Conservation (phyloP, 2,113 vertebrate genomes). For the Lipophrys pholis region DNA sequence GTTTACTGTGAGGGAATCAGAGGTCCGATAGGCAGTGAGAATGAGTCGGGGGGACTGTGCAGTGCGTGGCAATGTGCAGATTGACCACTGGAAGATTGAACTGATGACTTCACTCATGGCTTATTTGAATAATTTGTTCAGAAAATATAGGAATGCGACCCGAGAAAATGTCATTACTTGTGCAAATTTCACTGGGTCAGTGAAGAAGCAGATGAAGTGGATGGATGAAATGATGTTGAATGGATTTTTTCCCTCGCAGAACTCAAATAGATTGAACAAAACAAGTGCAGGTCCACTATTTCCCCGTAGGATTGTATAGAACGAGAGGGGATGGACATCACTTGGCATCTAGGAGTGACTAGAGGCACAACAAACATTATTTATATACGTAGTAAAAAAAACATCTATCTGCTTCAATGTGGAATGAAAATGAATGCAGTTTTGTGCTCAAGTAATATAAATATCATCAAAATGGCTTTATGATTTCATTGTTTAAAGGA, state of each 20-base stretch:
- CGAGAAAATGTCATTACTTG: neutral
- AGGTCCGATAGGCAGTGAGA: slow-evolving; percentile 30
- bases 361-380: too few species aligned
- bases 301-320: too few species aligned
- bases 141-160: neutral
- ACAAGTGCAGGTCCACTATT: too few species aligned
- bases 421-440: too few species aligned
- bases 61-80: neutral
- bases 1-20: slow-evolving; percentile 51
- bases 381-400: too few species aligned
- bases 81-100: slow-evolving; percentile 18
- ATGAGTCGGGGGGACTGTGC: slow-evolving; percentile 17
- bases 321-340: too few species aligned
- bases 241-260: slow-evolving; percentile 4
- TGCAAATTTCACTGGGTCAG: slow-evolving; percentile 28
- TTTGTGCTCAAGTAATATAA: too few species aligned
- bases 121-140: slow-evolving; percentile 25
- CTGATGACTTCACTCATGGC: slow-evolving; percentile 7
- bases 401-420: too few species aligned
- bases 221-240: neutral
- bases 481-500: too few species aligned
- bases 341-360: too few species aligned
- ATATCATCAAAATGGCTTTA: too few species aligned
- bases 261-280: too few species aligned
- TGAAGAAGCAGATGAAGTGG: neutral